These are phyloP conservation scores for honey bee (Apis mellifera) DNA, from an alignment of 1,140 invertebrate species.

Conservation along the genomic window Amel_HAv3.1 CM009941.2:15600001-15600500, in stretches of 20 bases:
- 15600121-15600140: slow-evolving; percentile 64
- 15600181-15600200: slow-evolving; percentile 23
- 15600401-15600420: slow-evolving; percentile 33
- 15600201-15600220: too few relatives aligned
- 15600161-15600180: slow-evolving; percentile 44
- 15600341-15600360: neutral
- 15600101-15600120: slow-evolving; percentile 32
- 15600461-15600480: slow-evolving; percentile 39
- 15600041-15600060: slow-evolving; percentile 40
- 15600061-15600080: slow-evolving; percentile 50
- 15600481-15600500: slow-evolving; percentile 52
- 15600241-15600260: too few relatives aligned
- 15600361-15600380: neutral
- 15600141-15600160: slow-evolving; percentile 31
- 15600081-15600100: slow-evolving; percentile 12
- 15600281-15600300: too few relatives aligned
- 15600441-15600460: slow-evolving; percentile 14
- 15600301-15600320: neutral
- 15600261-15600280: too few relatives aligned
- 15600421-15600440: neutral
- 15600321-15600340: slow-evolving; percentile 11
- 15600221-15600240: too few relatives aligned
- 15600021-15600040: slow-evolving; percentile 55
- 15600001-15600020: slow-evolving; percentile 14
- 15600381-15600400: slow-evolving; percentile 10